Evolutionary conservation across 2,113 vertebrate species (phyloP), one percentile per base, ranked within the genome.

Genomic region (Eclectus roratus): DNA sequence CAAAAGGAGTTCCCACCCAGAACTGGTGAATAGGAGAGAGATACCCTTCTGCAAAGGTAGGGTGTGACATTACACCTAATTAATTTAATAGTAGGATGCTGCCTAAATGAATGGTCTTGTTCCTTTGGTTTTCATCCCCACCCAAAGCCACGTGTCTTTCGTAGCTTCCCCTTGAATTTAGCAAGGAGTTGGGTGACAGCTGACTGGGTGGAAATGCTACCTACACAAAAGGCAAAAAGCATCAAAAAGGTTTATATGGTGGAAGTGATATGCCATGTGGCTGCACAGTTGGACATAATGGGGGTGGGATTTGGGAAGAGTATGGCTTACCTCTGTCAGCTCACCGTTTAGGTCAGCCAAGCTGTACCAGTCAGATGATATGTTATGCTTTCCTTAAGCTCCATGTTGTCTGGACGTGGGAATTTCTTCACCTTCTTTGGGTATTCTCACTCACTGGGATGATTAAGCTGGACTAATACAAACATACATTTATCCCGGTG

Each of bases 61-160:
- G 49, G 64, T 50, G 64, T 93, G 85, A 29, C 65, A 18, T 84
- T 80, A 39, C 60, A 60, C 33, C 55, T 91, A 78, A 95, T 95
- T 88, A 84, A 84, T 53, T 83, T 95, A 97, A 97, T 97, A 60
- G 76, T 78, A 95, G 92, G 96, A 71, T 95, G 94, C 95, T 74
- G 50, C 39, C 73, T 39, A 94, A 61, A 91, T 96, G 66, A 70
- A 87, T 93, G 66, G 33, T 79, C 44, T 88, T 78, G 72, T 80
- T 93, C 31, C 72, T 96, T 96, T 71, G 72, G 39, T 92, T 95
- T 93, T 43, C 33, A 58, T 66, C 88, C 61, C 88, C 83, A 60
- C 96, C 94, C 92, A 93, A 91, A 94, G 80, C 58, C 72, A 55
- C 0, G 0, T 73, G 83, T 53, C 53, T 77, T 50, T 47, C 29